Evolutionary conservation across 2,797 vertebrate genomes (phyloP), one percentile per base, ranked within the genome.

Genomic region (Rhinichthys osculus): DNA sequence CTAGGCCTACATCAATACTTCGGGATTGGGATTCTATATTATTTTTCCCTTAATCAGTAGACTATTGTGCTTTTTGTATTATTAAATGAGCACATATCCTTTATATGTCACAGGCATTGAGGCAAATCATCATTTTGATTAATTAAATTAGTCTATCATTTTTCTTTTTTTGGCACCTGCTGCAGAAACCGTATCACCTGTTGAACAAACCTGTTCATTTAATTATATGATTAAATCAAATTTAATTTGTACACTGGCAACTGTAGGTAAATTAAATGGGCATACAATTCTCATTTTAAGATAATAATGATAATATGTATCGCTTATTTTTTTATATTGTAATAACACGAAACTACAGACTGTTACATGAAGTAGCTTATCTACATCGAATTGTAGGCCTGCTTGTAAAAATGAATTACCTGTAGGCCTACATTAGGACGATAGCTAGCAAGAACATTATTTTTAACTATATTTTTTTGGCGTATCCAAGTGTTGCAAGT

Each of bases 121-220:
- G 44, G 4, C 27, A 50, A 35, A 74, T 50, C 21, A 14, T 13
- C 0, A 40, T 82, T 38, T 38, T 57, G 21, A 57, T 38, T 7
- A 62, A 27, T 62, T 69, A 19, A 23, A 81, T 19, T 11, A 27
- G 11, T 7, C 10, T 44, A 38, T 50, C 0, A 17, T 30, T 30
- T n/a, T 16, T 38, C 8, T 2, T 35, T 50, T 83, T 76, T 66
- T 52, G 42, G 40, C 35, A 83, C 38, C 70, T 82, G 81, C 38
- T 72, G 77, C 11, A 62, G 27, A 62, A 72, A 47, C 35, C 4
- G 1, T 64, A 47, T 73, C 62, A 54, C 33, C 59, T 77, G 33
- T 76, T 54, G 13, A 74, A 14, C 62, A 47, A 1, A 38, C 7
- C 0, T 9, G 11, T 76, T 5, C 27, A 33, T 80, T 66, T 66